Conservation (phyloP, 2,113 vertebrate genomes). For the Spea multiplicata region DNA sequence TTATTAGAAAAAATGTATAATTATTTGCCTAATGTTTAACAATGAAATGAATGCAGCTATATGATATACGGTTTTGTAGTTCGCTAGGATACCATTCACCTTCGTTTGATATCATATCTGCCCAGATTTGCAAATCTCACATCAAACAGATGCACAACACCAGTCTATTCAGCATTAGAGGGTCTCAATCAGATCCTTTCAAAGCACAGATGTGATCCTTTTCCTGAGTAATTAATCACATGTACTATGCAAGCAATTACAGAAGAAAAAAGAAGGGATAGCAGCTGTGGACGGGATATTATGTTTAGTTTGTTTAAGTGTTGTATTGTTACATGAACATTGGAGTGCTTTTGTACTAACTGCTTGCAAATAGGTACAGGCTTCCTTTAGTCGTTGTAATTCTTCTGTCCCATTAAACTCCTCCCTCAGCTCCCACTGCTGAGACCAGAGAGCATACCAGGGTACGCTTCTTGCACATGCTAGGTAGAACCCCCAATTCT, state of each 20-base stretch:
- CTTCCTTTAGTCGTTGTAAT: no score
- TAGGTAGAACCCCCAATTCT: no score
- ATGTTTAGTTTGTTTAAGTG: not conserved
- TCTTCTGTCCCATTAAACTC: no score
- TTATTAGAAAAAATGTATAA: not conserved
- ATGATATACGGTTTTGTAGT: not conserved
- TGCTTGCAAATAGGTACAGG: no score
- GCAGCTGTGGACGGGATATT: conserved; percentile 11
- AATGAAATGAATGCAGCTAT: not conserved
- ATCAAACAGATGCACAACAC: conserved; percentile 39
- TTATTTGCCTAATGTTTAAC: not conserved
- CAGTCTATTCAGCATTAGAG: conserved; percentile 39
- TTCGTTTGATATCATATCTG: conserved; percentile 25
- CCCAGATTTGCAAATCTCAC: conserved; percentile 4
- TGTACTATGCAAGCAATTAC: conserved; percentile 27
- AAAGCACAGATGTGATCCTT: conserved; percentile 42
- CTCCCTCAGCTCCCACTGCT: no score
- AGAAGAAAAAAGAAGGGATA: conserved; percentile 11
- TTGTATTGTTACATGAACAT: not conserved
- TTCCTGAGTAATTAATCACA: conserved; percentile 46
- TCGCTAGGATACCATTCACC: conserved; percentile 6
- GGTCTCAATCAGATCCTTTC: conserved; percentile 41
- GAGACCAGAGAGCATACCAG: no score
- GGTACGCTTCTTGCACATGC: no score
- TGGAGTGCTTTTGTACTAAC: no score